Evolutionary conservation across 2,888 invertebrate species (phyloP).

Genomic region (Hetaerina titia): DNA sequence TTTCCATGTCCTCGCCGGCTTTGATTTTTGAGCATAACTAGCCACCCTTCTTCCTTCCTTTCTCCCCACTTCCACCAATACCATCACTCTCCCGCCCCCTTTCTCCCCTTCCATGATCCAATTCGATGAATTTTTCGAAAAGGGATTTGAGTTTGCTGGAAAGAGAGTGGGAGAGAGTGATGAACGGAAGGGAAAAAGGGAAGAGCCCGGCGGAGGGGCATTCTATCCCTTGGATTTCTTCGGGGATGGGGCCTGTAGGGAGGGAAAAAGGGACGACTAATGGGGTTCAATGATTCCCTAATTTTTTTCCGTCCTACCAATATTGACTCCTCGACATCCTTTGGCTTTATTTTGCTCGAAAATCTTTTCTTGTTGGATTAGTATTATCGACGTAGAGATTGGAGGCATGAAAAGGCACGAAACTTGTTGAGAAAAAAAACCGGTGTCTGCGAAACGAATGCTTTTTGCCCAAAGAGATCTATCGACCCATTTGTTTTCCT

Average conservation of each 20-base stretch:
- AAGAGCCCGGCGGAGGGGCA: background rate
- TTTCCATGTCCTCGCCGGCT: conserved; percentile 24
- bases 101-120: background rate
- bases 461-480: background rate
- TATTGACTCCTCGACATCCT: conserved; percentile 47
- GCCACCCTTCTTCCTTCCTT: background rate
- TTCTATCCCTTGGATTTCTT: background rate
- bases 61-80: background rate
- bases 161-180: background rate
- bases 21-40: conserved; percentile 34
- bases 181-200: background rate
- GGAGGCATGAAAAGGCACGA: background rate
- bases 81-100: background rate
- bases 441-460: background rate
- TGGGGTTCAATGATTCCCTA: conserved; percentile 34
- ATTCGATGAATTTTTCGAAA: background rate
- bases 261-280: background rate
- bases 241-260: background rate
- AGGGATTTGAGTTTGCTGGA: background rate
- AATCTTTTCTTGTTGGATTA: conserved; percentile 36
- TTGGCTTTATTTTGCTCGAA: background rate
- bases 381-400: conserved; percentile 41
- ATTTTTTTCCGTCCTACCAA: conserved; percentile 40
- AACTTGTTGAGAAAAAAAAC: background rate
- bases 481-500: background rate